phyloP scores from a whole-genome alignment of 2,888 invertebrate genomes.

The Eupithecia subfuscata region DNA sequence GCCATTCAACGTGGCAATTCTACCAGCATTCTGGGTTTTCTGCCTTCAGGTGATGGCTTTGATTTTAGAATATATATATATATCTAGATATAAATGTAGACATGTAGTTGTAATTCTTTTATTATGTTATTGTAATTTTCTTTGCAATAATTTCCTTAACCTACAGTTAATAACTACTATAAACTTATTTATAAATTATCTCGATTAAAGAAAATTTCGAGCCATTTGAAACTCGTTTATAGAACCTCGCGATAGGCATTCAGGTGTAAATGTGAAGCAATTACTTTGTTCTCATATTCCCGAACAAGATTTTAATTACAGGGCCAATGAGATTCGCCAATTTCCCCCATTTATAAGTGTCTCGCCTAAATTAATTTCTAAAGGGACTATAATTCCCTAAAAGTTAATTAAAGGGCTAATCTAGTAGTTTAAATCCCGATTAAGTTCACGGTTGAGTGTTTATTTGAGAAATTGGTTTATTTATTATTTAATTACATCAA shows the following conservation, averaged over 20 bases:
- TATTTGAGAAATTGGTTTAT: conserved; percentile 19
- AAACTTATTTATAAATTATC: neutral
- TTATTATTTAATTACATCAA: conserved; percentile 14
- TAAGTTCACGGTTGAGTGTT: conserved; percentile 28
- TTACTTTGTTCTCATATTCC: conserved; percentile 33
- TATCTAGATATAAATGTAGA: too few relatives aligned
- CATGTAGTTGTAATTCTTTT: too few relatives aligned
- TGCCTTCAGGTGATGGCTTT: too few relatives aligned
- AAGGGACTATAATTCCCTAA: conserved; percentile 51
- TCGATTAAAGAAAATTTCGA: neutral
- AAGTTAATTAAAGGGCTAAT: conserved; percentile 57
- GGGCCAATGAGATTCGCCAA: conserved; percentile 54
- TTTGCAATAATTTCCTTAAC: too few relatives aligned
- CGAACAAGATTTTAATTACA: conserved; percentile 47
- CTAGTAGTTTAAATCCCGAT: conserved; percentile 44
- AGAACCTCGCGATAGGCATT: neutral
- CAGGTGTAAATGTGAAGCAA: conserved; percentile 8
- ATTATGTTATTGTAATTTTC: too few relatives aligned
- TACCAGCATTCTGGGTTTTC: too few relatives aligned
- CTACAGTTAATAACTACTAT: neutral
- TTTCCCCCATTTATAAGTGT: conserved; percentile 49
- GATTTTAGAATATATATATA: too few relatives aligned
- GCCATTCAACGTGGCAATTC: too few relatives aligned
- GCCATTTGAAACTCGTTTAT: neutral
- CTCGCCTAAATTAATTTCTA: conserved; percentile 56